Evolutionary conservation across 2,113 vertebrate genomes (phyloP).

Genomic region (Paraplagusia blochii): DNA sequence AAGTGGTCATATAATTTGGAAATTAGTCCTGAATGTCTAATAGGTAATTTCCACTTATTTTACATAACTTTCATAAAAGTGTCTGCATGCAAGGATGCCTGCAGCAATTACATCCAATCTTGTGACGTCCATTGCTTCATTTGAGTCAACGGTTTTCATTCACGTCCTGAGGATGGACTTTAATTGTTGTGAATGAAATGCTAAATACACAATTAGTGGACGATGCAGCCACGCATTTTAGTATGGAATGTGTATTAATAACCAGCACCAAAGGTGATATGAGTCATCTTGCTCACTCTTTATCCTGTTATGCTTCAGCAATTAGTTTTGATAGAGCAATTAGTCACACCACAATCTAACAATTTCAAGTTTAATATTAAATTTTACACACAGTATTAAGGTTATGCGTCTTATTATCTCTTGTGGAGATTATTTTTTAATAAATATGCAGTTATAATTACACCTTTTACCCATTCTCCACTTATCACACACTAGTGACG

Average conservation of each 20-base stretch:
- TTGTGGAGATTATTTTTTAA: too few species aligned
- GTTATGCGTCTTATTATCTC: neutral
- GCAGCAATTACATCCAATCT: conserved; percentile 58
- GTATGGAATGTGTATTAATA: conserved; percentile 43
- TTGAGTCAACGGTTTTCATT: conserved; percentile 60
- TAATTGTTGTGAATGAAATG: conserved; percentile 62
- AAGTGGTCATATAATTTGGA: conserved; percentile 44
- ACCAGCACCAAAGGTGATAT: conserved; percentile 21
- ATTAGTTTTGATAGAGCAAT: conserved; percentile 26
- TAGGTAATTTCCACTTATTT: conserved; percentile 52
- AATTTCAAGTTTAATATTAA: neutral
- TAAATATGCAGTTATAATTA: too few species aligned
- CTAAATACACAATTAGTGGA: conserved; percentile 59
- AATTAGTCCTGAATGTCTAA: conserved; percentile 56
- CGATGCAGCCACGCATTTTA: conserved; percentile 45
- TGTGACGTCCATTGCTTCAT: conserved; percentile 48
- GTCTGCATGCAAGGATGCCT: conserved; percentile 41
- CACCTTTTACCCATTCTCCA: too few species aligned
- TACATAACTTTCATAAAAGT: conserved; percentile 54
- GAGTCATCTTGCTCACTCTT: conserved; percentile 32
- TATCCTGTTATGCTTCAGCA: conserved; percentile 1
- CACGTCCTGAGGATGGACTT: conserved; percentile 43
- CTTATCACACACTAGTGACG: too few species aligned
- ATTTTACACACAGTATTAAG: neutral
- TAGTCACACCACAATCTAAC: conserved; percentile 12